Evolutionary conservation across 2,888 invertebrate species (phyloP).

Genomic region (Corythucha ciliata): DNA sequence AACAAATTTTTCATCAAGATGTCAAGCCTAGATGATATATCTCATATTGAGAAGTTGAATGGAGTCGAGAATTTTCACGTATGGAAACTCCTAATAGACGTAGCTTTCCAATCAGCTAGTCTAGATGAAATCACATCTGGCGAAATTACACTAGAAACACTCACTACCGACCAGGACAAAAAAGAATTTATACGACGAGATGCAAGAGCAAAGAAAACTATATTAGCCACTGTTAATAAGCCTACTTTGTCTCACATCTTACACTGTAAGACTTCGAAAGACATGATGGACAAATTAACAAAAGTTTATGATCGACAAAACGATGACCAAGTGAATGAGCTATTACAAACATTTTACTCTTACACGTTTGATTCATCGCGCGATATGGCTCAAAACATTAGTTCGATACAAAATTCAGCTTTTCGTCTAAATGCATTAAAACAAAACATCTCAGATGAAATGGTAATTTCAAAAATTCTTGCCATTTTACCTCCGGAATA

Average conservation of each 20-base stretch:
- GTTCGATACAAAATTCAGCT: slow-evolving; percentile 5
- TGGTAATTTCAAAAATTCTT: slow-evolving; percentile 21
- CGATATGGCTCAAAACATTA: slow-evolving; percentile 6
- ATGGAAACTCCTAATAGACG: slow-evolving; percentile 5
- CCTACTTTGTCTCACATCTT: slow-evolving; percentile 8
- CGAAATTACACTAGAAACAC: neutral
- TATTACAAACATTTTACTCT: slow-evolving; percentile 15
- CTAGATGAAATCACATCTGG: slow-evolving; percentile 5
- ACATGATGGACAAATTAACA: slow-evolving; percentile 15
- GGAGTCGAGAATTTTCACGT: slow-evolving; percentile 2
- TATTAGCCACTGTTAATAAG: too few species aligned
- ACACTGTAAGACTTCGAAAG: slow-evolving; percentile 5
- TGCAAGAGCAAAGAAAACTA: too few species aligned
- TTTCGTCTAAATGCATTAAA: slow-evolving; percentile 12
- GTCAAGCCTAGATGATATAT: too few species aligned
- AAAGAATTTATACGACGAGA: too few species aligned
- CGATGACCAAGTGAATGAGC: too few species aligned
- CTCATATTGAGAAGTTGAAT: too few species aligned
- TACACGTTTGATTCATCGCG: neutral
- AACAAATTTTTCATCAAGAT: too few species aligned
- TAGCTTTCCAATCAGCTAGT: slow-evolving; percentile 2
- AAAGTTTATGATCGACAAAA: too few species aligned
- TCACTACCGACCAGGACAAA: too few species aligned
- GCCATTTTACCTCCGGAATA: slow-evolving; percentile 2
- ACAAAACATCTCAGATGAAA: slow-evolving; percentile 11